Evolutionary conservation across 2,888 invertebrate species (phyloP), one percentile per base, ranked within the genome.

Genomic region (Ornithoptera alexandrae): DNA sequence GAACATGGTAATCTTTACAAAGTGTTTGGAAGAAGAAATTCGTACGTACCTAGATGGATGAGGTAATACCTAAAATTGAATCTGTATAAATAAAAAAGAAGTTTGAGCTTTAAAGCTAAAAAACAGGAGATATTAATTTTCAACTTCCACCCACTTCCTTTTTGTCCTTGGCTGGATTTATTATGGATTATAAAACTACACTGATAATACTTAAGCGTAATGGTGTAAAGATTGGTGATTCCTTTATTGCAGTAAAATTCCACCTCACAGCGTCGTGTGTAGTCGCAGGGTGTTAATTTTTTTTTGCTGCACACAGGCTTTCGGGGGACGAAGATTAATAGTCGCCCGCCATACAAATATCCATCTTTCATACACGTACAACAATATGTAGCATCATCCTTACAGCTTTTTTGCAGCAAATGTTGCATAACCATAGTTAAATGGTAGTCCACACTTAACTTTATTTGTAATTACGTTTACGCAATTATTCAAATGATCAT

Each of bases 251-350:
- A 63, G 24, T 18, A 46, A 18, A 50, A 67, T 58, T 66, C 64
- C 68, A 70, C 69, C 58, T 67, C 68, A 72, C 65, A 72, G 68
- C 62, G 67, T 71, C 69, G 68, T 74, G 68, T 74, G 75, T 66
- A 75, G 67, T 70, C 22, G 60, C 60, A 66, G 62, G 74, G 72
- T 75, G 72, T 69, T 72, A 77, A 76, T 87, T 87, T 87, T 53
- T 87, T 88, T 88, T 85, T 84, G 81, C 81, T 83, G 81, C 81
- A 78, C 81, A 78, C 80, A 87, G 86, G 85, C 88, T 88, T 89
- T 88, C 30, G 85, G 85, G 82, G 80, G 84, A 84, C 86, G 81
- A 83, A 88, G 89, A 89, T 89, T 89, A 89, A 89, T 89, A 85
- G 87, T 84, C 82, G 78, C 74, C 78, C 80, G 81, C 79, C 80